Evolutionary conservation across 2,797 vertebrate genomes (phyloP).

Genomic region (Lepus townsendii): DNA sequence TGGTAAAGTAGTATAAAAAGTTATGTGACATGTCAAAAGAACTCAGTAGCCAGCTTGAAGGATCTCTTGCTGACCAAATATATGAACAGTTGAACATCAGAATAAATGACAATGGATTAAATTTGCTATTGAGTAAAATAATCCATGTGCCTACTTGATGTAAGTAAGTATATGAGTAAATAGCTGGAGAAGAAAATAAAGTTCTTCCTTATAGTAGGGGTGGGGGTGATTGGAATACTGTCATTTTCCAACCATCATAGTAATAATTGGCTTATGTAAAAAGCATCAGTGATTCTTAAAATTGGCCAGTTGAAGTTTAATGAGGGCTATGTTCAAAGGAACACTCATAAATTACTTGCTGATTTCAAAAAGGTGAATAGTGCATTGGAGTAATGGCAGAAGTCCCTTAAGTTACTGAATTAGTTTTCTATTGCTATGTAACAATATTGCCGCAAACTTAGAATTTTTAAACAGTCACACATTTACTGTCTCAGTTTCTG

Average conservation of each 20-base stretch:
- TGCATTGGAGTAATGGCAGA: background rate
- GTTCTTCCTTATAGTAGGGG: background rate
- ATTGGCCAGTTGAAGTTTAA: conserved; percentile 10
- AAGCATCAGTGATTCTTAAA: conserved; percentile 22
- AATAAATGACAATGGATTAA: conserved; percentile 16
- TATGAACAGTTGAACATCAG: background rate
- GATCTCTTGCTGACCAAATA: background rate
- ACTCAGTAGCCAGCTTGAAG: conserved; percentile 9
- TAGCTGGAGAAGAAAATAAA: background rate
- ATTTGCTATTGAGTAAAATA: conserved; percentile 3
- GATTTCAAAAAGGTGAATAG: conserved; percentile 35
- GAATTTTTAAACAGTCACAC: background rate
- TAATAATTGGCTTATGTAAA: background rate
- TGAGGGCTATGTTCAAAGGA: background rate
- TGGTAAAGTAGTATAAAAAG: background rate
- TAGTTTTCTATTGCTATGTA: conserved; percentile 14
- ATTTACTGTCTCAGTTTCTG: conserved; percentile 34
- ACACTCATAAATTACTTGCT: background rate
- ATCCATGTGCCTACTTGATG: background rate
- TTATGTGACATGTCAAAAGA: background rate
- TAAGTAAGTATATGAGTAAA: conserved; percentile 25
- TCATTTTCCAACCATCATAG: background rate
- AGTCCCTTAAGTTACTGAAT: background rate
- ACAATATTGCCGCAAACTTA: background rate
- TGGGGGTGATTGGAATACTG: background rate